phyloP scores from a whole-genome alignment of 2,797 vertebrate genomes.

The Lophius americanus region DNA sequence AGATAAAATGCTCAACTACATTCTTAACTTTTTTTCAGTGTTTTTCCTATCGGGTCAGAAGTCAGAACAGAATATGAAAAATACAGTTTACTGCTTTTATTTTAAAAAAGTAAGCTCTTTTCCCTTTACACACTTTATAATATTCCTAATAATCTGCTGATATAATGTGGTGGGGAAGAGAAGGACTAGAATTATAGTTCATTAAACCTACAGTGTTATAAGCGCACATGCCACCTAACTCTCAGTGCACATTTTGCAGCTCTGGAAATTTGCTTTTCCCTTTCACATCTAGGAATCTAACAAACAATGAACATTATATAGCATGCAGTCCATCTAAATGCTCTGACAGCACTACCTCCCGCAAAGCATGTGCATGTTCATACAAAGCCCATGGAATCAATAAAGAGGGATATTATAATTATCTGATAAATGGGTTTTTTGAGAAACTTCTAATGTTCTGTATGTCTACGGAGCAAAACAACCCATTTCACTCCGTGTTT shows the following conservation, averaged over 20 bases:
- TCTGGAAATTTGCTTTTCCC: neutral
- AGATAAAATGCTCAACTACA: too few species aligned
- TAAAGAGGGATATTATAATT: conserved; percentile 6
- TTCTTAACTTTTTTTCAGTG: too few species aligned
- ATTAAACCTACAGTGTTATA: conserved; percentile 25
- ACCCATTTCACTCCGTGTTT: conserved; percentile 10
- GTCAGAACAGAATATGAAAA: conserved; percentile 27
- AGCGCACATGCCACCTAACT: too few species aligned
- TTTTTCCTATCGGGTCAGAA: conserved; percentile 10
- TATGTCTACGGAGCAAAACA: conserved; percentile 7
- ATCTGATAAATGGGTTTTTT: conserved; percentile 8
- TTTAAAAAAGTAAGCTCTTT: conserved; percentile 36
- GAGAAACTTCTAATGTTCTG: neutral
- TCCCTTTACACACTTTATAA: conserved; percentile 4
- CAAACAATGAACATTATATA: conserved; percentile 26
- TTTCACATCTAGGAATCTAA: conserved; percentile 38
- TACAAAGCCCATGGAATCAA: neutral
- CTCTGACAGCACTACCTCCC: conserved; percentile 22
- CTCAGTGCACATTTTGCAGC: too few species aligned
- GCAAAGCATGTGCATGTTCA: conserved; percentile 7
- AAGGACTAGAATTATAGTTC: conserved; percentile 20
- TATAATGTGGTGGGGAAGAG: neutral
- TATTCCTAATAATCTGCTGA: conserved; percentile 24
- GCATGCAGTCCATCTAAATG: conserved; percentile 31
- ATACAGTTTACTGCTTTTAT: conserved; percentile 1